Conservation (phyloP, 2,888 invertebrate species). For the Synanthedon myopaeformis region DNA sequence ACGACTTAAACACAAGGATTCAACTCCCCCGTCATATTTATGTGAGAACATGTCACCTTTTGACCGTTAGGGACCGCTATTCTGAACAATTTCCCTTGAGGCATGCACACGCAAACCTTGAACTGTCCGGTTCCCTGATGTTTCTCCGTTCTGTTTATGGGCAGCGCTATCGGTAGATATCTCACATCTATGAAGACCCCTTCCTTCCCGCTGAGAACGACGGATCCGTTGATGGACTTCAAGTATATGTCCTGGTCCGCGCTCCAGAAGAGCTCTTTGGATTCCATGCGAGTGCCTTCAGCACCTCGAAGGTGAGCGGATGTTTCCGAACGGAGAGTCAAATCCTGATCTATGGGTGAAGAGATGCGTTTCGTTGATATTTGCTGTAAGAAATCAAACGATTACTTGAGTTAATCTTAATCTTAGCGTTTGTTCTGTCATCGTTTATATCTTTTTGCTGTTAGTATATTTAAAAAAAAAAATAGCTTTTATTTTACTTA, state of each 20-base stretch:
- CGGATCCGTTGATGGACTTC: constrained; percentile 80
- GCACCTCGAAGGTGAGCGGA: constrained; percentile 80
- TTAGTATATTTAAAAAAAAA: no score
- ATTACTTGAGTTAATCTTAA: no score
- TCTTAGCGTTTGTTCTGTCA: no score
- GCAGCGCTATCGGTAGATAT: constrained; percentile 75
- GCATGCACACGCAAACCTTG: constrained; percentile 92
- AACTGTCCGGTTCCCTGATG: constrained; percentile 71
- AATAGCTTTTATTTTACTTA: no score
- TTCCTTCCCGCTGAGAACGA: constrained; percentile 76
- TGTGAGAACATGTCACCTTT: constrained; percentile 72
- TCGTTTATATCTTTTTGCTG: no score
- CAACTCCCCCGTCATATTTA: constrained; percentile 69
- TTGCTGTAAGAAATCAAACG: constrained; percentile 35
- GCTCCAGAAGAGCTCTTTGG: constrained; percentile 77
- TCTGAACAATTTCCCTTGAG: constrained; percentile 84
- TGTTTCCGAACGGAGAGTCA: constrained; percentile 76
- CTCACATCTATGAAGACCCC: constrained; percentile 80
- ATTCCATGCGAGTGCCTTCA: constrained; percentile 81
- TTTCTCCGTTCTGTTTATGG: constrained; percentile 38
- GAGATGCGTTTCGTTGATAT: constrained; percentile 79
- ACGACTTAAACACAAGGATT: constrained; percentile 73
- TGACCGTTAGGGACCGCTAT: constrained; percentile 76
- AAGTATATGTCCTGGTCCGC: constrained; percentile 85
- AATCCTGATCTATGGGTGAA: constrained; percentile 77